phyloP scores from a whole-genome alignment of 35 echinoderm and acorn worm genomes.

The Ophiothrix spiculata region DNA sequence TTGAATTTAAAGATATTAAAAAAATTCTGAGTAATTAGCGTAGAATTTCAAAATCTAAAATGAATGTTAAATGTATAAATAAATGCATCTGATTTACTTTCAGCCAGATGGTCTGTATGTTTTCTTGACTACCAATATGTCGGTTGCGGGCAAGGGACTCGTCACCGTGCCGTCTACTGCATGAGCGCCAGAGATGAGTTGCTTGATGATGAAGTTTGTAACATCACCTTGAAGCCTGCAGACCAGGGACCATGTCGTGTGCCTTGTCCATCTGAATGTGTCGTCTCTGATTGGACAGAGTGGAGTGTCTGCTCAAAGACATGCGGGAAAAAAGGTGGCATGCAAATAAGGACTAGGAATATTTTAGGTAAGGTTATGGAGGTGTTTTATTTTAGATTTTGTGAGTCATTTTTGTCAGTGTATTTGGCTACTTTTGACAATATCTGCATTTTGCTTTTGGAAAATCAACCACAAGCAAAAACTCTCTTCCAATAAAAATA shows the following conservation, averaged over 20 bases:
- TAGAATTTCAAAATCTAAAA: no score
- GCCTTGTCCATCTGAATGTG: slow-evolving; percentile 83
- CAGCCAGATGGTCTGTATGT: slow-evolving; percentile 81
- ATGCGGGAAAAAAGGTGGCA: slow-evolving; percentile 78
- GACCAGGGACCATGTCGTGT: slow-evolving; percentile 35
- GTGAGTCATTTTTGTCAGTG: no score
- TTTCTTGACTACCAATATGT: slow-evolving; percentile 42
- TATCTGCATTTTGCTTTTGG: no score
- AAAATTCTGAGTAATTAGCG: no score
- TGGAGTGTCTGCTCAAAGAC: slow-evolving; percentile 80
- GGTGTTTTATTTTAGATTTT: no score
- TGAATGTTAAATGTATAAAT: no score
- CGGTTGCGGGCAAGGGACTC: slow-evolving; percentile 65
- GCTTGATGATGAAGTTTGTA: slow-evolving; percentile 3
- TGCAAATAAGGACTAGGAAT: slow-evolving; percentile 52
- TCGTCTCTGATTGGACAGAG: slow-evolving; percentile 82
- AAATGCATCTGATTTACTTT: background rate
- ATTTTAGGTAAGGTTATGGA: slow-evolving; percentile 65
- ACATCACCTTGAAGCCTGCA: slow-evolving; percentile 23
- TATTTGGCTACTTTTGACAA: no score
- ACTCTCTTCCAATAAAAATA: no score
- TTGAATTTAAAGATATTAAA: no score
- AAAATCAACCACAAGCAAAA: no score
- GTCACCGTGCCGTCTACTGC: slow-evolving; percentile 68
- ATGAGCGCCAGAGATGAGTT: slow-evolving; percentile 64